Evolutionary conservation across 2,797 vertebrate species (phyloP).

Genomic region (Setipinna tenuifilis): DNA sequence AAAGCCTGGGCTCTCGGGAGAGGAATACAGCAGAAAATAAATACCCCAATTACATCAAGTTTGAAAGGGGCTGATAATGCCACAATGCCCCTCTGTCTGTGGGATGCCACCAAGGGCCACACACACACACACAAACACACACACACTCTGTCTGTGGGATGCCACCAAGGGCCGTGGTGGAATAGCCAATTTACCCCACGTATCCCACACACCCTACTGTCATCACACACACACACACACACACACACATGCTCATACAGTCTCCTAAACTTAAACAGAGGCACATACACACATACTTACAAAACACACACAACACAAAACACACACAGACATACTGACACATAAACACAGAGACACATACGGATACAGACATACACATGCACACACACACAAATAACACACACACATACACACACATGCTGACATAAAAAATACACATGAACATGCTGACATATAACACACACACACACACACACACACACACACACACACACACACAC

Average conservation of each 20-base stretch:
- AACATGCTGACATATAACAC: neutral
- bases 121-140: neutral
- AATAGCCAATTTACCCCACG: neutral
- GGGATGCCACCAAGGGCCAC: neutral
- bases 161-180: neutral
- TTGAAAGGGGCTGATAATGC: conserved; percentile 19
- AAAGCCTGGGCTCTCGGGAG: conserved; percentile 1
- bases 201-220: neutral
- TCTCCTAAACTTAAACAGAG: no score
- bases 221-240: neutral
- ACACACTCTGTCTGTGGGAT: neutral
- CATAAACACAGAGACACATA: no score
- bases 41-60: conserved; percentile 30
- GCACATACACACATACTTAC: conserved; percentile 27
- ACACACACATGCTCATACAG: no score
- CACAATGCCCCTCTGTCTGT: neutral
- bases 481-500: neutral
- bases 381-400: no score
- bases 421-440: neutral
- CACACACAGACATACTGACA: no score
- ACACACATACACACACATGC: no score
- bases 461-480: neutral
- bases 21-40: conserved; percentile 14
- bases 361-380: no score
- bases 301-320: neutral